phyloP scores from a whole-genome alignment of 2,888 invertebrate genomes.

The Andrena fulva region DNA sequence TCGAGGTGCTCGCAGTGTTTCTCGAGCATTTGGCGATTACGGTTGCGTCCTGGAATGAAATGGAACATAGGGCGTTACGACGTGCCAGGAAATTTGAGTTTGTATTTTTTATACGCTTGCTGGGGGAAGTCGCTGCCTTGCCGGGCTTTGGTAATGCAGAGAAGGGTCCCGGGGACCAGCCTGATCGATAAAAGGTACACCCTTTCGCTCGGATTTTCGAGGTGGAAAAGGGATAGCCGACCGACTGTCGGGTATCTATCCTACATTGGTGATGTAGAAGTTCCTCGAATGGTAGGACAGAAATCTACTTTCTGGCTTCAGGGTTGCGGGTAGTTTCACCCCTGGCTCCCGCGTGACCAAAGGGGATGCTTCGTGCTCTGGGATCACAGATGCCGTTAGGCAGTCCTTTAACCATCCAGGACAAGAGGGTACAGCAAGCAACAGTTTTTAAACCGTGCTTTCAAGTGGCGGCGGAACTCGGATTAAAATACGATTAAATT shows the following conservation, averaged over 20 bases:
- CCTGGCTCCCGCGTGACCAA: not conserved
- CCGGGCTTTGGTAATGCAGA: not conserved
- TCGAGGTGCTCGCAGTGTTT: not conserved
- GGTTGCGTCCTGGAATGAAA: not conserved
- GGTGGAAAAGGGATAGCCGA: not conserved
- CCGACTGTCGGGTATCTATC: slow-evolving; percentile 2
- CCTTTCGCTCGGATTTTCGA: not conserved
- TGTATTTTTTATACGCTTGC: no score
- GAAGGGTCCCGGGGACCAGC: not conserved
- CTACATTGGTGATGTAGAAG: not conserved
- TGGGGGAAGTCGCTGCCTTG: not conserved
- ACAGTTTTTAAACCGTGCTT: not conserved
- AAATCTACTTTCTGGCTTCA: not conserved
- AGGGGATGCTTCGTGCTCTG: not conserved
- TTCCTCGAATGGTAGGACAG: slow-evolving; percentile 11
- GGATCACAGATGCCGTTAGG: slow-evolving; percentile 19
- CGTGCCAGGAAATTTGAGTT: no score
- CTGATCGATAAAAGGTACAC: not conserved
- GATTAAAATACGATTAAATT: not conserved
- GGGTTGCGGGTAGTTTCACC: not conserved
- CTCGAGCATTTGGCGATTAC: not conserved
- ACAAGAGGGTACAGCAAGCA: not conserved
- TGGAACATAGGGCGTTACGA: no score
- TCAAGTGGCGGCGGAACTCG: not conserved
- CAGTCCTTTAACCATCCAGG: not conserved